These are phyloP conservation scores for Pimpla rufipes DNA, from an alignment of 2,888 invertebrate species.

Conservation along the genomic window DNA sequence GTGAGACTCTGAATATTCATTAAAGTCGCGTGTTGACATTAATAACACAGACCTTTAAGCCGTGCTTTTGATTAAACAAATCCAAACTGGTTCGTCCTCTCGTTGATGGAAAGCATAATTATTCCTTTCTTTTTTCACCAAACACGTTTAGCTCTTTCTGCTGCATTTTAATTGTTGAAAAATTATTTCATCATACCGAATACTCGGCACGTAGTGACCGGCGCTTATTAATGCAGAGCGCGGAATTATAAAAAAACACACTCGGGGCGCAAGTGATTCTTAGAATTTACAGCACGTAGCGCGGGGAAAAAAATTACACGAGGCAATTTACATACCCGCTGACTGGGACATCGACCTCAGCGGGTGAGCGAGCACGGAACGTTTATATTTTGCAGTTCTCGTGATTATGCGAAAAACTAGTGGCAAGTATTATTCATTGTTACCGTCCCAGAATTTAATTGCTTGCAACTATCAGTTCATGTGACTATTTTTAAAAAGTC, in stretches of 20 bases:
- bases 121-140: not conserved
- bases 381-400: not conserved
- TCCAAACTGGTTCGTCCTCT: not conserved
- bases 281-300: slow-evolving; percentile 20
- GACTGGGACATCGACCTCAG: no score
- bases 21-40: not conserved
- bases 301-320: not conserved
- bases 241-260: slow-evolving; percentile 5
- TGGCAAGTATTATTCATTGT: not conserved
- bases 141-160: not conserved
- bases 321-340: not conserved
- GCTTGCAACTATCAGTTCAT: no score
- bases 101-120: not conserved
- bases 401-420: not conserved
- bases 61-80: not conserved
- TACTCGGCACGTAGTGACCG: slow-evolving; percentile 10
- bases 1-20: not conserved
- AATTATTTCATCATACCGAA: not conserved
- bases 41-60: not conserved
- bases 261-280: not conserved
- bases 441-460: no score
- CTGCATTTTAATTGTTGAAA: not conserved
- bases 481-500: no score
- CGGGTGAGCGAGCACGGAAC: not conserved
- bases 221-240: not conserved